Evolutionary conservation across 2,888 invertebrate genomes (phyloP).

Genomic region (Diabrotica balteata): DNA sequence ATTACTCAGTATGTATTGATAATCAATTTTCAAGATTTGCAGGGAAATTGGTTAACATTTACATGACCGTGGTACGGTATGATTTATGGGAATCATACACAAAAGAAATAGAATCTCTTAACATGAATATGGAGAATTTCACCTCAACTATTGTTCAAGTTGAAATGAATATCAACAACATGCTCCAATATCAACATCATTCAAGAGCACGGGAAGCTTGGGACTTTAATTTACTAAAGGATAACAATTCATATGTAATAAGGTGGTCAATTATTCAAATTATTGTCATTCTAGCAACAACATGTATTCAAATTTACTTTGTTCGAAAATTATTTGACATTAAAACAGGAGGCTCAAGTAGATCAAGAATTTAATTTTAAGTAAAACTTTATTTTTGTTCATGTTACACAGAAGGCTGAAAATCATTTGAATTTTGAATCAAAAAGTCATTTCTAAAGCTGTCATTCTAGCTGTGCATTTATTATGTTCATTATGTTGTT

Average conservation of each 20-base stretch:
- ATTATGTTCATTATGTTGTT: no score
- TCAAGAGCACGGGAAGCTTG: conserved; percentile 81
- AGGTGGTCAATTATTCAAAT: conserved; percentile 91
- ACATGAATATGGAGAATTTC: conserved; percentile 89
- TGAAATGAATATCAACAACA: conserved; percentile 85
- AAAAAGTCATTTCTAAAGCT: no score
- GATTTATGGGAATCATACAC: conserved; percentile 94
- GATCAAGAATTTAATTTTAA: conserved; percentile 63
- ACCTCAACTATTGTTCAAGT: conserved; percentile 79
- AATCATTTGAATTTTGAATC: no score
- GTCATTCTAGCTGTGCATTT: no score
- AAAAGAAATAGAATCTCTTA: conserved; percentile 85
- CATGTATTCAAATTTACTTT: conserved; percentile 84
- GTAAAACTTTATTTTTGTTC: no score
- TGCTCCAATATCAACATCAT: conserved; percentile 83
- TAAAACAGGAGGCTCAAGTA: conserved; percentile 66
- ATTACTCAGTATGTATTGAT: conserved; percentile 90
- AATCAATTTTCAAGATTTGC: conserved; percentile 93
- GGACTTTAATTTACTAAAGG: conserved; percentile 80
- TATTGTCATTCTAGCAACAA: conserved; percentile 79
- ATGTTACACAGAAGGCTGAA: no score
- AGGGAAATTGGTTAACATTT: conserved; percentile 86
- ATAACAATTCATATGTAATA: conserved; percentile 86
- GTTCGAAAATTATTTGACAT: conserved; percentile 88
- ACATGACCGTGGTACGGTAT: conserved; percentile 89